Conservation (phyloP, 2,113 vertebrate genomes). For the Urocynchramus pylzowi region DNA sequence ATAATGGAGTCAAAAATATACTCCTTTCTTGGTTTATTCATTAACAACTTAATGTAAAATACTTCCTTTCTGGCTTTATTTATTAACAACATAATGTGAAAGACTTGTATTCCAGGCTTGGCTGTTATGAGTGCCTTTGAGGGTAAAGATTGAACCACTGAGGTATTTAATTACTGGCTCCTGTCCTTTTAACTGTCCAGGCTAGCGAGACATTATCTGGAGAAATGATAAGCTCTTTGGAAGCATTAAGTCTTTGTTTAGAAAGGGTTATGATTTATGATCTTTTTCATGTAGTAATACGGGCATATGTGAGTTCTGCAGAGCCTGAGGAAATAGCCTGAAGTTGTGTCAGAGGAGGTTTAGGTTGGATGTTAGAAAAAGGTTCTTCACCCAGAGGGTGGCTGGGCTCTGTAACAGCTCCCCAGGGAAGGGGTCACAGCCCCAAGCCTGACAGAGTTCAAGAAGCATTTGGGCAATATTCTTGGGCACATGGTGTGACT, state of each 20-base stretch:
- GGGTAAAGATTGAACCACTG: not conserved
- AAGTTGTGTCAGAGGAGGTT: not conserved
- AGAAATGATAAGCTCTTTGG: not conserved
- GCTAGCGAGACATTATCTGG: not conserved
- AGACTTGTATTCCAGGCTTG: not conserved
- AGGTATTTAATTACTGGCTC: not conserved
- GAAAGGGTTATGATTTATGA: not conserved
- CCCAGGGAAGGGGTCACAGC: not conserved
- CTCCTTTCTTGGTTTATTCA: not conserved
- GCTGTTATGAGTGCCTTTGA: not conserved
- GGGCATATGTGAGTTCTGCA: not conserved
- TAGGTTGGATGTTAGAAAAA: not conserved
- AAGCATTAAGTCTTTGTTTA: not conserved
- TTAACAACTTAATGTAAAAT: not conserved
- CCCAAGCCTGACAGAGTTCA: not conserved
- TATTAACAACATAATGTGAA: not conserved
- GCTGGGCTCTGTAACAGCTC: not conserved
- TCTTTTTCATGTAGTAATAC: not conserved
- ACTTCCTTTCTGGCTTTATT: not conserved
- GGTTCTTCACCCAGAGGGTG: not conserved
- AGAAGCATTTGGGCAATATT: not conserved
- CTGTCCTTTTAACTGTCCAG: not conserved
- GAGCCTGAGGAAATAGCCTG: not conserved
- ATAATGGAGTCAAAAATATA: not conserved
- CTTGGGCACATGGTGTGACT: not conserved